A percentile compares a stretch with the other conserved stretches of the same genome.
These are phyloP conservation scores for Achlya flavicornis DNA, from an alignment of 2,888 invertebrate genomes.

Conservation along the genomic window DNA sequence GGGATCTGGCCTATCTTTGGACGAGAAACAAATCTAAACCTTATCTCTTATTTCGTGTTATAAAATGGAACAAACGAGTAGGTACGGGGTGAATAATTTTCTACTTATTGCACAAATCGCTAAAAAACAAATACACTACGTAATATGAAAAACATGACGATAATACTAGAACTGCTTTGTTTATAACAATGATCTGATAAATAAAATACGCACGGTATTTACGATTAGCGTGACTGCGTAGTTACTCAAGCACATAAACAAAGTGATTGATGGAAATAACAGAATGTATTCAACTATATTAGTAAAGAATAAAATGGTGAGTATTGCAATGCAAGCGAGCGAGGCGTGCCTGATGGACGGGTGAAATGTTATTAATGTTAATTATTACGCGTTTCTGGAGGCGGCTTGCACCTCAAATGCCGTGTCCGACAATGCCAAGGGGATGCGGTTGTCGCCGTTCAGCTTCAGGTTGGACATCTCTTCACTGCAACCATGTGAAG, in stretches of 20 bases:
- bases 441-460: constrained; percentile 79
- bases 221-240: not conserved
- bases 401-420: constrained; percentile 82
- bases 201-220: not conserved
- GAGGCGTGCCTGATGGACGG: constrained; percentile 45
- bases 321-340: constrained; percentile 56
- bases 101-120: not conserved
- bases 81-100: not conserved
- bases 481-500: constrained; percentile 73
- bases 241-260: not conserved
- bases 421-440: constrained; percentile 79
- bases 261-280: not conserved
- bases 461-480: constrained; percentile 82
- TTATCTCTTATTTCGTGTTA: not conserved
- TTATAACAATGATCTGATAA: not conserved
- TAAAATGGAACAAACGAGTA: not conserved
- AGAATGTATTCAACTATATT: not conserved
- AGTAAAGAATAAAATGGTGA: constrained; percentile 21
- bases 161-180: constrained; percentile 1
- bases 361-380: constrained; percentile 41
- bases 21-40: not conserved
- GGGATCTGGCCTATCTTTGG: not conserved
- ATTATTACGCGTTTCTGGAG: constrained; percentile 79
- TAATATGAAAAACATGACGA: not conserved
- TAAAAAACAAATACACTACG: not conserved